A percentile compares a stretch with the other conserved stretches of the same genome.
phyloP scores from a whole-genome alignment of 2,888 invertebrate genomes.

The Eupithecia subumbrata region DNA sequence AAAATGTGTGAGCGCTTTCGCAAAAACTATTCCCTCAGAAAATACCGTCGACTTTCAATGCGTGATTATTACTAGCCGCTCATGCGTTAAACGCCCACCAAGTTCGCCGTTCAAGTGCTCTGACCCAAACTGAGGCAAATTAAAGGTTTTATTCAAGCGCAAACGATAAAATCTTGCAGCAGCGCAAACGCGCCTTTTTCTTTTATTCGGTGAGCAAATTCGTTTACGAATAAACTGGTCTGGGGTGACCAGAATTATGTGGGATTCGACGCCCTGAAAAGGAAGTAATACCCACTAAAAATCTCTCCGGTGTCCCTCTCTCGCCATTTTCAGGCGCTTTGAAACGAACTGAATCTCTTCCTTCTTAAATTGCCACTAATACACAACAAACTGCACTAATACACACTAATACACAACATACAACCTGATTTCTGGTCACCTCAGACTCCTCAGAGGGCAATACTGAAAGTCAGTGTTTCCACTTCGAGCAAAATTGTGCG shows the following conservation, averaged over 20 bases:
- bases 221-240: no score
- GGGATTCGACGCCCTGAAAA: no score
- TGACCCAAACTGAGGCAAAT: slow-evolving; percentile 39
- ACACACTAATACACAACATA: neutral
- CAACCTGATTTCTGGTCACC: neutral
- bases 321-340: no score
- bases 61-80: slow-evolving; percentile 58
- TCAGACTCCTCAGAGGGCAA: neutral
- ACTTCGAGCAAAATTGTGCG: neutral
- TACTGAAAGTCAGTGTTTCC: neutral
- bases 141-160: slow-evolving; percentile 39
- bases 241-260: no score
- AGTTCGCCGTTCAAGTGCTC: slow-evolving; percentile 37
- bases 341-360: neutral
- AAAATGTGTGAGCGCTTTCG: slow-evolving; percentile 48
- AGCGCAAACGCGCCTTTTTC: slow-evolving; percentile 6
- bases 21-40: slow-evolving; percentile 50
- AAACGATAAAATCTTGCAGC: slow-evolving; percentile 41
- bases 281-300: no score
- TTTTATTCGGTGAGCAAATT: no score
- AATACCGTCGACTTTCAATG: slow-evolving; percentile 44
- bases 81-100: slow-evolving; percentile 54
- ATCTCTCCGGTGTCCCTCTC: no score
- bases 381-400: no score
- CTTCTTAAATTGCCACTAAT: neutral